These are phyloP conservation scores for Nezara viridula DNA, from an alignment of 2,888 invertebrate species.

Conservation along the genomic window DNA sequence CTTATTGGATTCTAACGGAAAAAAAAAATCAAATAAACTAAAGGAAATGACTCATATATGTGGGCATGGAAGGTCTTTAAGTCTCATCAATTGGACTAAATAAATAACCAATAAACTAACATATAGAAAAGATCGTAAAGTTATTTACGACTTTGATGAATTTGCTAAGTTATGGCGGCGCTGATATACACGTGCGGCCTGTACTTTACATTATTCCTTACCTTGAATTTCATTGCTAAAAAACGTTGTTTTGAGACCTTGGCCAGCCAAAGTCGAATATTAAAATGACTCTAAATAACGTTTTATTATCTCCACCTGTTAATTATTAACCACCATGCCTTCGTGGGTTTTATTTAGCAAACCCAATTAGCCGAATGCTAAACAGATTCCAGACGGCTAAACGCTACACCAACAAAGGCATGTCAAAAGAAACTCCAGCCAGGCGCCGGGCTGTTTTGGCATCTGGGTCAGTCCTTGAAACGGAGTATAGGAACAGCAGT, in stretches of 20 bases:
- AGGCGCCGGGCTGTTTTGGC: neutral
- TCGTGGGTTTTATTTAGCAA: neutral
- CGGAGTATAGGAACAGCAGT: neutral
- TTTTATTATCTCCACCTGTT: neutral
- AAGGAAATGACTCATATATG: too few relatives aligned
- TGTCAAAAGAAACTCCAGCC: neutral
- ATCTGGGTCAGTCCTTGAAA: neutral
- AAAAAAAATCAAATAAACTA: too few relatives aligned
- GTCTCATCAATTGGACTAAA: too few relatives aligned
- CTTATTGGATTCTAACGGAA: too few relatives aligned
- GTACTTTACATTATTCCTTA: neutral
- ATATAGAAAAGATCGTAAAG: too few relatives aligned
- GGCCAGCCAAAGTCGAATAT: neutral
- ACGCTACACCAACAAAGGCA: neutral
- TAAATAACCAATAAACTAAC: too few relatives aligned
- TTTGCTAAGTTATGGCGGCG: neutral
- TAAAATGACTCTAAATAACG: neutral
- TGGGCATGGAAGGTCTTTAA: too few relatives aligned
- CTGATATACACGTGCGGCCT: neutral
- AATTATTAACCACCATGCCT: neutral
- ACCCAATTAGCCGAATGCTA: neutral
- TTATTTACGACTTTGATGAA: neutral
- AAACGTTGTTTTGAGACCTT: conserved; percentile 26
- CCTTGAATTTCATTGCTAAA: conserved; percentile 20
- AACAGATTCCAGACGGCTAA: neutral